Base-by-base conservation (phyloP, 2,888 invertebrate genomes). In the Cerastoderma edule region DNA sequence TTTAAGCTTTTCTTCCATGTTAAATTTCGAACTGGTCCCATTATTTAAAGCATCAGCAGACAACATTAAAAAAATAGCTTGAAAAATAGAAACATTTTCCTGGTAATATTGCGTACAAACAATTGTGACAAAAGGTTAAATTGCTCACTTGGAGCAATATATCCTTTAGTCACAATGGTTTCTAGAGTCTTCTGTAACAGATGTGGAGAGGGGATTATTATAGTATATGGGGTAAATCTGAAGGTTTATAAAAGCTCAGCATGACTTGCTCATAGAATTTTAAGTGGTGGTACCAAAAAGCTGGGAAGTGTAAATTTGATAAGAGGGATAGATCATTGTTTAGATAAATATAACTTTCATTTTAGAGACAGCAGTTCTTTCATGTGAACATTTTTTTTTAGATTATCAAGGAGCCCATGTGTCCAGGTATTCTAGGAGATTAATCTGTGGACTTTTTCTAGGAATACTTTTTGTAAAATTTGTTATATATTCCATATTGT, bases 241-340 rank as follows among this genome's bases (percentile, higher is more conserved):
- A 30, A 32, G 3, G 13, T 24, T 32, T 30, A 32, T 19, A 56
- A 32, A 10, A 56, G 10, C 56, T 32, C 56, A 32, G 56, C 56
- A 56, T 22, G 56, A 22, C 27, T 32, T 30, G 24, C 56, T 56
- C 6, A n/a, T n/a, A 56, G 56, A 56, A 56, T 56, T 56, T 56
- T 56, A 56, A 56, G 30, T 56, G 32, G n/a, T n/a, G n/a, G n/a
- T n/a, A n/a, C n/a, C 32, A 28, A 22, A 56, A 56, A 56, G 56
- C 27, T 10, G 32, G 24, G 30, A 30, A 56, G 56, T 56, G 56
- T 56, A 56, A 56, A 56, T 56, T 56, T 56, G 56, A 56, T 56
- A 56, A 56, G 30, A 32, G 27, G 28, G 27, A 2, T 28, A 56
- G 56, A 53, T 53, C 27, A 53, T n/a, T 10, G 4, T 28, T 2